Conservation (phyloP, 1,140 invertebrate species). For the Yoshiicerus persimilis region DNA sequence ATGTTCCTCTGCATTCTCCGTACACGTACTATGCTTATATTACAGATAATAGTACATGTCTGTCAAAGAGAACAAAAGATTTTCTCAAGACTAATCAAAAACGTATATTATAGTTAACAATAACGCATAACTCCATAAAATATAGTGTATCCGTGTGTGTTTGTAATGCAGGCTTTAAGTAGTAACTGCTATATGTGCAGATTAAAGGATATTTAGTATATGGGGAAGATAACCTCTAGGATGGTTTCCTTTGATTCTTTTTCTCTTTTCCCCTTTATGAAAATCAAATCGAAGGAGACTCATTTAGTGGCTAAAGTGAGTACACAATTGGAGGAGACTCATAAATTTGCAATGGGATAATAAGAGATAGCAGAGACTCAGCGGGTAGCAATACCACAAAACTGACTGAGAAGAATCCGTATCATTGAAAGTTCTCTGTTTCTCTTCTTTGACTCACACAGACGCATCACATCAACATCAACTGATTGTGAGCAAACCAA, state of each 20-base stretch:
- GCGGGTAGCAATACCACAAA: constrained; percentile 27
- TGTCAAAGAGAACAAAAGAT: neutral
- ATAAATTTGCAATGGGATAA: constrained; percentile 44
- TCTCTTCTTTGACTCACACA: neutral
- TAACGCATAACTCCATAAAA: neutral
- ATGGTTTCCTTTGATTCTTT: constrained; percentile 9
- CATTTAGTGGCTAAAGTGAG: constrained; percentile 30
- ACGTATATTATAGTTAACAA: neutral
- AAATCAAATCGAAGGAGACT: constrained; percentile 21
- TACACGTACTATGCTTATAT: neutral
- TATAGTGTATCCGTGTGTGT: too few relatives aligned
- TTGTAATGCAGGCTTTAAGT: neutral
- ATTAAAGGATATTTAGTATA: too few relatives aligned
- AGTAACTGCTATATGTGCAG: neutral
- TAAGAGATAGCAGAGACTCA: constrained; percentile 30
- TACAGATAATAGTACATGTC: neutral
- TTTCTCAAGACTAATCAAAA: neutral
- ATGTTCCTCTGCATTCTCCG: too few relatives aligned
- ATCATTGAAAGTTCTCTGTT: neutral
- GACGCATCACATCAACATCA: neutral
- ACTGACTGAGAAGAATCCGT: constrained; percentile 9
- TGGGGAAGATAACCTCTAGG: neutral
- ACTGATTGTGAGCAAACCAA: neutral
- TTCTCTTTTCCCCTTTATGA: neutral
- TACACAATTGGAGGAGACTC: constrained; percentile 17